A percentile compares a stretch with the other conserved stretches of the same genome.
Evolutionary conservation across 2,888 invertebrate species (phyloP).

Genomic region (Nasonovia ribisnigri): DNA sequence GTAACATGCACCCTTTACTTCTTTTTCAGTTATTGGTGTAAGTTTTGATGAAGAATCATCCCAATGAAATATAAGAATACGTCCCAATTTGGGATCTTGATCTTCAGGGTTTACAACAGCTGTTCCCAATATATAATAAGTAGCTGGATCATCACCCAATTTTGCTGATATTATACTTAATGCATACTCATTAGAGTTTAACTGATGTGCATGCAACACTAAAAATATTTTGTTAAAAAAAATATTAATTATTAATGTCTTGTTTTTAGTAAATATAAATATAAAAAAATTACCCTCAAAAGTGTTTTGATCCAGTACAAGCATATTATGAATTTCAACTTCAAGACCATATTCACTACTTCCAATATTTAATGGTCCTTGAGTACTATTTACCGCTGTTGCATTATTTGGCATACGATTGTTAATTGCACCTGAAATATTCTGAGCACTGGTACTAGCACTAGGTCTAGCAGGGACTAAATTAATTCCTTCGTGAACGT

Average conservation of each 20-base stretch:
- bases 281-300: conserved; percentile 79
- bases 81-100: conserved; percentile 92
- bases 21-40: conserved; percentile 91
- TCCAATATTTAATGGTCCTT: conserved; percentile 47
- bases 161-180: conserved; percentile 91
- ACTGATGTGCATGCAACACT: conserved; percentile 94
- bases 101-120: conserved; percentile 96
- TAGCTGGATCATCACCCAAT: conserved; percentile 90
- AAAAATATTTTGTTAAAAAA: conserved; percentile 66
- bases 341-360: conserved; percentile 77
- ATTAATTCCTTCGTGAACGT: conserved; percentile 85
- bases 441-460: conserved; percentile 84
- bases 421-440: conserved; percentile 70
- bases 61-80: conserved; percentile 92
- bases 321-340: conserved; percentile 89
- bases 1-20: conserved; percentile 96
- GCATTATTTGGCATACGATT: conserved; percentile 26
- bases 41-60: conserved; percentile 81
- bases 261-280: neutral
- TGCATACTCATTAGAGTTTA: conserved; percentile 91
- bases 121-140: conserved; percentile 95
- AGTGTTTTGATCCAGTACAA: conserved; percentile 95
- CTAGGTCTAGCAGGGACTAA: conserved; percentile 78
- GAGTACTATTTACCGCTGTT: conserved; percentile 1
- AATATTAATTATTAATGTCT: conserved; percentile 2